Base-by-base conservation (phyloP, 2,888 invertebrate genomes). In the Diloba caeruleocephala region DNA sequence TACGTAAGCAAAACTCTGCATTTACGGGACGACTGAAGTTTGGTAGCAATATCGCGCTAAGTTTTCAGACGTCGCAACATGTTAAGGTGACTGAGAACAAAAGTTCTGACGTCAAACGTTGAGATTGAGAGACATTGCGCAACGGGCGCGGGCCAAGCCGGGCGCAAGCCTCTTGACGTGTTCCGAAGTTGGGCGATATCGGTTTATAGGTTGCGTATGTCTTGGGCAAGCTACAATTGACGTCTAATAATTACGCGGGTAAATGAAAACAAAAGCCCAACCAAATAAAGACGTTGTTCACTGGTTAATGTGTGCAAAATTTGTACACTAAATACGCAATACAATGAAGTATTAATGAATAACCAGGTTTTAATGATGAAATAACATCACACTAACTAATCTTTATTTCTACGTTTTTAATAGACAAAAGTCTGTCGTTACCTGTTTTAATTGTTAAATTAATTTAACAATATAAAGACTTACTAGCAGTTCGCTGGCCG, bases 391-490 rank as follows among this genome's bases (percentile, higher is more conserved):
- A 54, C n/a, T 38, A 37, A 7, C 14, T 0, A 19, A 26, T 8
- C 17, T 26, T 15, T 28, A 13, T 17, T 29, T 26, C 1, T 13
- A 45, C 15, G 21, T 13, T 42, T 38, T 10, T 14, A 19, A 13
- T 28, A 50, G 28, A 39, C 14, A 28, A 13, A 28, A 10, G 12
- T 17, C 28, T 7, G 7, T 25, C 9, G 7, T 21, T 44, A 57
- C 26, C 33, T 42, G 37, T 34, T 29, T 31, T 59, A 55, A 63
- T 63, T 55, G 31, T 45, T 36, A 51, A 60, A 61, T 56, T 59
- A 52, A 64, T 64, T 60, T 32, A 60, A 42, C 43, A 49, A 41
- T 49, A 38, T 29, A 48, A 34, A 38, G 38, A 25, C 36, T 34
- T 13, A 31, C 41, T 54, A 46, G 39, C 61, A 61, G 46, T 57